Evolutionary conservation across 2,888 invertebrate species (phyloP).

Genomic region (Drosophila acutilabella): DNA sequence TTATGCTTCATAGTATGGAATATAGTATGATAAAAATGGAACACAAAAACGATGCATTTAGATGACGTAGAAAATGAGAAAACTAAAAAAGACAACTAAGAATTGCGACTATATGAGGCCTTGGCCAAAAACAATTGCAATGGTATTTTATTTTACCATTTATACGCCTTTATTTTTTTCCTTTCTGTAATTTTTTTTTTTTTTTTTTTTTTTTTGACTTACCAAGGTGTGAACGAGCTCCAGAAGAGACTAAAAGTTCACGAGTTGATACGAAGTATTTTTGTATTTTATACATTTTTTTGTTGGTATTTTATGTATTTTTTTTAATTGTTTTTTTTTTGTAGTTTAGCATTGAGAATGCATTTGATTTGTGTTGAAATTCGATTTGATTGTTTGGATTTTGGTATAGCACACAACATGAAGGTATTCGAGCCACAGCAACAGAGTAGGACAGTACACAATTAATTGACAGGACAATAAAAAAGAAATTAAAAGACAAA

Average conservation of each 20-base stretch:
- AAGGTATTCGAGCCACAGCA: constrained; percentile 85
- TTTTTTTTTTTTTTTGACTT: constrained; percentile 90
- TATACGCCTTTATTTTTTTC: constrained; percentile 60
- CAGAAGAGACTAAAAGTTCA: constrained; percentile 95
- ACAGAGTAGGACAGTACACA: constrained; percentile 85
- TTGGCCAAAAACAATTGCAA: constrained; percentile 40
- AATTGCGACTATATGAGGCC: constrained; percentile 46
- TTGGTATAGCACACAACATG: constrained; percentile 84
- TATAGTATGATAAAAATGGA: constrained; percentile 25
- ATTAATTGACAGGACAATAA: constrained; percentile 85
- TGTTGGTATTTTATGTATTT: constrained; percentile 42
- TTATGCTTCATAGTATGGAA: constrained; percentile 34
- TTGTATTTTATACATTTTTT: constrained; percentile 49
- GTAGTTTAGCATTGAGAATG: constrained; percentile 62
- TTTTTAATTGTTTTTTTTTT: constrained; percentile 34
- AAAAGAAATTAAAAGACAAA: constrained; percentile 84
- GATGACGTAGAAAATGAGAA: constrained; percentile 29
- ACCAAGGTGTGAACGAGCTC: constrained; percentile 99
- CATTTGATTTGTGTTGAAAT: constrained; percentile 66
- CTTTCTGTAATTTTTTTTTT: constrained; percentile 56
- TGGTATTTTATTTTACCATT: constrained; percentile 45
- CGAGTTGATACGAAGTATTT: constrained; percentile 72
- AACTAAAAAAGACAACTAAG: constrained; percentile 30
- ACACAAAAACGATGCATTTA: constrained; percentile 48
- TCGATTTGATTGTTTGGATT: constrained; percentile 65